Evolutionary conservation across 2,797 vertebrate species (phyloP), one percentile per base, ranked within the genome.

Genomic region (Sus cebifrons): DNA sequence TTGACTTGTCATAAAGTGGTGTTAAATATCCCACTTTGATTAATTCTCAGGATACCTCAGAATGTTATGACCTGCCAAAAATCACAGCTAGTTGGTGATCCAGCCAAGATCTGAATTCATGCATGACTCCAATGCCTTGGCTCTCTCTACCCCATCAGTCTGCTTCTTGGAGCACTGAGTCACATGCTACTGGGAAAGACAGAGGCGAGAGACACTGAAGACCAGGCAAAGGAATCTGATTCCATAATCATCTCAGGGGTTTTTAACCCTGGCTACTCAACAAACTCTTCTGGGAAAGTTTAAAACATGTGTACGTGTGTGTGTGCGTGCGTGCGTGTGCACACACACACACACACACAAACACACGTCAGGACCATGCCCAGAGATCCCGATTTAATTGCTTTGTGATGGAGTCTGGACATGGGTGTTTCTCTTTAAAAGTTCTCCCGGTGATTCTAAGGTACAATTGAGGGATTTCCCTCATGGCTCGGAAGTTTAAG

Each of bases 341-440:
- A 36, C 44, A 64, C 44, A 62, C 36, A 81, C 25, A 60, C 58
- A 36, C 74, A 75, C 5, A 11, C 16, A 10, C 20, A 56, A n/a
- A 86, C 65, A n/a, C 25, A 11, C 17, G 0, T 44, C 32, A 32
- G 21, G 62, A n/a, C n/a, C 49, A 60, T 23, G 36, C 20, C 58
- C 36, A 88, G 75, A 86, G 58, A 86, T 67, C 71, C 64, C 79
- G 85, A 11, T 44, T 54, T 73, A 60, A 71, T 44, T 94, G 54
- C 3, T 89, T n/a, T 65, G 84, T 87, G 64, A 32, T 54, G 29
- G 27, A 18, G 16, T 29, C 73, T 23, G 8, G 29, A 14, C 7
- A 40, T 29, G 77, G 32, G 9, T 49, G 5, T 84, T 64, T 92
- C 82, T 44, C 44, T 91, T 85, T 93, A n/a, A n/a, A 88, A 84